These are phyloP conservation scores for Phaetusa simplex DNA, from an alignment of 2,113 vertebrate species.

Conservation along the genomic window DNA sequence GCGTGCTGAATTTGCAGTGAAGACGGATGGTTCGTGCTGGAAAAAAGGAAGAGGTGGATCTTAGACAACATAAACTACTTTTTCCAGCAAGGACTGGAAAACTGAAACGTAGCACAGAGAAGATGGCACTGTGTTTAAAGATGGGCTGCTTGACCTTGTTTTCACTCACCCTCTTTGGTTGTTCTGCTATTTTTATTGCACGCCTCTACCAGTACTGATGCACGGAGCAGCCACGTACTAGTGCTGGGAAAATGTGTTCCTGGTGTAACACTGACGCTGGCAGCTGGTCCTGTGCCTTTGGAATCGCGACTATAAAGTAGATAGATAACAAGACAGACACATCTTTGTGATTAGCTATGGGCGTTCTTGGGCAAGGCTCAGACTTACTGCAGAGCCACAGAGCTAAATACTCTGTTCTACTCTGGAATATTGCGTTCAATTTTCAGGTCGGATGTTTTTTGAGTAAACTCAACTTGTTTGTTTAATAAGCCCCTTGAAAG, in stretches of 20 bases:
- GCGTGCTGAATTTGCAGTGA: background rate
- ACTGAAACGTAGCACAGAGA: background rate
- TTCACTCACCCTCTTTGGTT: background rate
- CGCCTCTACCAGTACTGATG: background rate
- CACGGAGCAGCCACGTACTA: rapidly evolving
- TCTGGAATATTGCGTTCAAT: background rate
- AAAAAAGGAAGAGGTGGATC: background rate
- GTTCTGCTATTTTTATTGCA: background rate
- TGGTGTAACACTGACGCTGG: background rate
- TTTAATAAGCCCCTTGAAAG: background rate
- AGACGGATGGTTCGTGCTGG: background rate
- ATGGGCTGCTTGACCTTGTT: background rate
- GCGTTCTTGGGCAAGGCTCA: background rate
- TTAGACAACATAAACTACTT: background rate
- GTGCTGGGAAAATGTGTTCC: background rate
- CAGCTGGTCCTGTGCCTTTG: background rate
- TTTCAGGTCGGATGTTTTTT: background rate
- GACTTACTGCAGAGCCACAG: background rate
- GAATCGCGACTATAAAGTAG: background rate
- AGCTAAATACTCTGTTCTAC: background rate
- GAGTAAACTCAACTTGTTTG: background rate
- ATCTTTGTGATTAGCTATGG: background rate
- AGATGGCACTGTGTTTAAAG: background rate
- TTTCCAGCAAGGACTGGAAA: background rate
- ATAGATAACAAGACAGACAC: background rate